Percentiles rank a stretch among this genome's conserved stretches.
Evolutionary conservation across 1,140 invertebrate genomes (phyloP).

Genomic region (Tetramorium simillimum): DNA sequence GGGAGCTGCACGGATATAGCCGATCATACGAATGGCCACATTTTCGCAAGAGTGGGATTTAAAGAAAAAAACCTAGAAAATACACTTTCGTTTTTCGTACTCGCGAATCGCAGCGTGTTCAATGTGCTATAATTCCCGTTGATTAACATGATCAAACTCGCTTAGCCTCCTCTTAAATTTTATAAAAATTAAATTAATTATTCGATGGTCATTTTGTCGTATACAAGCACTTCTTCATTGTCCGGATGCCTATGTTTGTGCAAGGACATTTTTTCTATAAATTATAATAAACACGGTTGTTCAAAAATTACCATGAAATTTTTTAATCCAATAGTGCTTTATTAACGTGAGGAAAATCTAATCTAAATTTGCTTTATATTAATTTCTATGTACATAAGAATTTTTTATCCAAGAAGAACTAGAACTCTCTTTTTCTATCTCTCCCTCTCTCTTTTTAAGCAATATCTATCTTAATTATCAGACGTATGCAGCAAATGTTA

Average conservation of each 20-base stretch:
- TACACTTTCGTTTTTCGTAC: slow-evolving; percentile 62
- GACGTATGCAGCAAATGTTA: background rate
- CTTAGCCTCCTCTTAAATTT: slow-evolving; percentile 3
- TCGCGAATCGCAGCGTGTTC: background rate
- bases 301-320: slow-evolving; percentile 2
- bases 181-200: background rate
- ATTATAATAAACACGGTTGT: background rate
- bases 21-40: slow-evolving; percentile 85
- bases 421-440: background rate
- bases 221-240: background rate
- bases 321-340: background rate
- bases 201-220: background rate
- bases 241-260: background rate
- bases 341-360: background rate
- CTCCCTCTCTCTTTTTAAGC: background rate
- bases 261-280: background rate
- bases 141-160: background rate
- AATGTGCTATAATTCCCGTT: slow-evolving; percentile 6
- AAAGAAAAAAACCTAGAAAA: slow-evolving; percentile 63
- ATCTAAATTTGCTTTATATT: slow-evolving; percentile 8
- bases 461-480: background rate
- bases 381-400: slow-evolving; percentile 7
- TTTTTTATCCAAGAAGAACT: background rate
- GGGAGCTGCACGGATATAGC: slow-evolving; percentile 77
- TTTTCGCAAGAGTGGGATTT: slow-evolving; percentile 81